These are phyloP conservation scores for Cynaeus angustus DNA, from an alignment of 2,888 invertebrate genomes.

Conservation along the genomic window DNA sequence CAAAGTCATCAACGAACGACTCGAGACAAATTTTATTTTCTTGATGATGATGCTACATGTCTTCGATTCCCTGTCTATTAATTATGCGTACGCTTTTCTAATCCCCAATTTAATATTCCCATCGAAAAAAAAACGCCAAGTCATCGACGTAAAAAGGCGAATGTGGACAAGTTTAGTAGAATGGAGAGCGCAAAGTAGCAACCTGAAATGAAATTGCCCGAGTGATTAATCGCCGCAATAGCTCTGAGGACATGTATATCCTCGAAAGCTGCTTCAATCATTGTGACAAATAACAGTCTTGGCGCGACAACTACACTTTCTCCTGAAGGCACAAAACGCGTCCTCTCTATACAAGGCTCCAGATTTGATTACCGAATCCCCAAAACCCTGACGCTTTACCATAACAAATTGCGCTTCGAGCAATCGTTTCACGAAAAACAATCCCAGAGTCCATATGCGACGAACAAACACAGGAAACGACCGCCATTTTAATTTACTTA, in stretches of 20 bases:
- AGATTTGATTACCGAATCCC: slow-evolving; percentile 50
- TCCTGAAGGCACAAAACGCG: slow-evolving; percentile 33
- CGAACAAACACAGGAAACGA: slow-evolving; percentile 28
- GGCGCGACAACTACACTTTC: slow-evolving; percentile 51
- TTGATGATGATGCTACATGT: slow-evolving; percentile 9
- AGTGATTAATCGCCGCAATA: slow-evolving; percentile 70
- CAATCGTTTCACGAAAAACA: slow-evolving; percentile 35
- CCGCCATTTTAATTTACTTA: slow-evolving; percentile 17
- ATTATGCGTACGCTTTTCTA: slow-evolving; percentile 18
- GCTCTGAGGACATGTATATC: slow-evolving; percentile 70
- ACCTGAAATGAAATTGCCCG: slow-evolving; percentile 67
- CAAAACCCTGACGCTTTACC: slow-evolving; percentile 42
- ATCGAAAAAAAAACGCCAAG: slow-evolving; percentile 14
- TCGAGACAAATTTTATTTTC: slow-evolving; percentile 35
- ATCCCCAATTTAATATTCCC: slow-evolving; percentile 29
- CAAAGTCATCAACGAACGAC: slow-evolving; percentile 35
- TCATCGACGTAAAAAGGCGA: no score
- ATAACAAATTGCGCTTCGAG: slow-evolving; percentile 47
- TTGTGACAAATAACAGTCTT: slow-evolving; percentile 69
- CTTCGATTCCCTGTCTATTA: slow-evolving; percentile 19
- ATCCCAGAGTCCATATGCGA: slow-evolving; percentile 34
- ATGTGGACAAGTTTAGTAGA: slow-evolving; percentile 36
- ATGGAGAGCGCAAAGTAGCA: slow-evolving; percentile 56
- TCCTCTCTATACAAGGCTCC: slow-evolving; percentile 39
- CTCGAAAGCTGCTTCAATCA: slow-evolving; percentile 69